Percentiles rank a stretch among this genome's conserved stretches.
Evolutionary conservation across 2,888 invertebrate genomes (phyloP).

Genomic region (Clanis bilineata): DNA sequence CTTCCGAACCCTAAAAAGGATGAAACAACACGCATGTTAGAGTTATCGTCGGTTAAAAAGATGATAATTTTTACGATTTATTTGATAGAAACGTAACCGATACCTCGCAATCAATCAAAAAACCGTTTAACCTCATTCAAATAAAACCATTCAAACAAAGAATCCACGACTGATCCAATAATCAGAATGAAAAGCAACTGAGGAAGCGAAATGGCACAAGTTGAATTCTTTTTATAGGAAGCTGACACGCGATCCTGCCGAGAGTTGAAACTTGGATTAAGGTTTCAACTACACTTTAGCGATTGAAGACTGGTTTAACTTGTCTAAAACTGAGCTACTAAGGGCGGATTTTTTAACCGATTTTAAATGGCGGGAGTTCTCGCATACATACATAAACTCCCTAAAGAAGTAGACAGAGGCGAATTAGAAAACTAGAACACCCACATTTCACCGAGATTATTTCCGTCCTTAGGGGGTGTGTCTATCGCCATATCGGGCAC

Average conservation of each 20-base stretch:
- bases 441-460: too few relatives aligned
- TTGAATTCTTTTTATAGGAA: not conserved
- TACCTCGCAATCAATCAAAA: not conserved
- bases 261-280: not conserved
- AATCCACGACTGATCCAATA: not conserved
- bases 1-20: too few relatives aligned
- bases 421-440: too few relatives aligned
- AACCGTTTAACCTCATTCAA: not conserved
- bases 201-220: not conserved
- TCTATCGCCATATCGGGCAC: too few relatives aligned
- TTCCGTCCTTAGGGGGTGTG: too few relatives aligned
- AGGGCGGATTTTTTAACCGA: too few relatives aligned
- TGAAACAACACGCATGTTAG: too few relatives aligned
- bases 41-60: too few relatives aligned
- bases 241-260: not conserved
- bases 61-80: not conserved
- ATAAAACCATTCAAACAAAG: not conserved
- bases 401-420: too few relatives aligned
- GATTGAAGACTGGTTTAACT: not conserved
- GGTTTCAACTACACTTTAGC: not conserved
- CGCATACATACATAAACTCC: too few relatives aligned
- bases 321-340: too few relatives aligned
- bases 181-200: not conserved
- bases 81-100: not conserved
- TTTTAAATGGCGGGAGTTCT: too few relatives aligned